Conservation (phyloP, 2,113 vertebrate genomes). For the Ictidomys tridecemlineatus region DNA sequence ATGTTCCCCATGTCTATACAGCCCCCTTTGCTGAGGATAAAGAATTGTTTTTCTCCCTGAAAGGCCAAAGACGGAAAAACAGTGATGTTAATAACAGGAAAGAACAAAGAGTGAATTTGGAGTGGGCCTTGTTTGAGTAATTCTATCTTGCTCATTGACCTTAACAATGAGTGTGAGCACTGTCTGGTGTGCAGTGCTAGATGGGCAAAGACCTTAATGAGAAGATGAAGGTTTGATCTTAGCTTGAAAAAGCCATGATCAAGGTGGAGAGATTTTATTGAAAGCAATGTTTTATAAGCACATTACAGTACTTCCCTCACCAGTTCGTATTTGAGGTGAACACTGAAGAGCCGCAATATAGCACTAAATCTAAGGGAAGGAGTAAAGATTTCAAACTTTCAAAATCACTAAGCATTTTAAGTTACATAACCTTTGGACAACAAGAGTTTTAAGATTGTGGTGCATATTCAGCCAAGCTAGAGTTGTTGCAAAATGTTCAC, state of each 20-base stretch:
- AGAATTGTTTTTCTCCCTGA: neutral
- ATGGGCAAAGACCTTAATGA: neutral
- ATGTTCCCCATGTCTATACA: constrained; percentile 60
- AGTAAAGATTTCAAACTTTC: neutral
- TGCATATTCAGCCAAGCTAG: neutral
- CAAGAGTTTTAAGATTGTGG: neutral
- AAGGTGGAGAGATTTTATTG: neutral
- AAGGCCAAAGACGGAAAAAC: neutral
- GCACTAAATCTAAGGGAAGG: neutral
- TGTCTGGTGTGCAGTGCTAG: fast-evolving
- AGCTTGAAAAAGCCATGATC: neutral
- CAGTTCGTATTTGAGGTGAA: neutral
- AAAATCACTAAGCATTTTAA: neutral
- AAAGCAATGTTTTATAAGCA: neutral
- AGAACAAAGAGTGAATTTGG: neutral
- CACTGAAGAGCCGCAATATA: neutral
- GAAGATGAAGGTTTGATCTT: neutral
- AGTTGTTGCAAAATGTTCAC: neutral
- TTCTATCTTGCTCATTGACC: neutral
- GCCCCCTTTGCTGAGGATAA: neutral
- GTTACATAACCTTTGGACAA: neutral
- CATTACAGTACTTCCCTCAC: neutral
- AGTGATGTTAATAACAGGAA: neutral
- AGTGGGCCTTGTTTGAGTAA: neutral
- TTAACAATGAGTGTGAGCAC: constrained; percentile 37